phyloP scores from a whole-genome alignment of 1,140 invertebrate genomes.

The Cepaea nemoralis region DNA sequence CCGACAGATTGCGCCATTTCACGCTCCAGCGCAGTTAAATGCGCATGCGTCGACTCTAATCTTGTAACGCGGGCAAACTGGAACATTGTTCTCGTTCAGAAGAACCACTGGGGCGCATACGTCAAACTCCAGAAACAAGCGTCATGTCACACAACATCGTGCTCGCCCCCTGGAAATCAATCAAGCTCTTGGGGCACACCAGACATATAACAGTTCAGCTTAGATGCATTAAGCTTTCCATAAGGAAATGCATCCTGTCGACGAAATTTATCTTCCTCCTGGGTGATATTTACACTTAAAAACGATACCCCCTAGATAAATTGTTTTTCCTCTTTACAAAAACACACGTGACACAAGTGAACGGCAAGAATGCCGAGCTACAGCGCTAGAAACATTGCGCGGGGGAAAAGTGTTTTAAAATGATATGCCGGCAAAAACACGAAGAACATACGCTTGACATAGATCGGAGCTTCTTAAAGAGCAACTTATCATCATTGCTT shows the following conservation, averaged over 20 bases:
- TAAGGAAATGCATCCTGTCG: neutral
- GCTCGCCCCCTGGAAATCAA: neutral
- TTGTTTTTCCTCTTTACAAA: neutral
- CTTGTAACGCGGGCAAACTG: neutral
- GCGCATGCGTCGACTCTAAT: constrained; percentile 29
- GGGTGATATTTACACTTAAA: constrained; percentile 13
- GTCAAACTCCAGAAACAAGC: neutral
- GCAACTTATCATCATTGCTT: neutral
- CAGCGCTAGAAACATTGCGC: neutral
- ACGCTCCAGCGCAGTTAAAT: constrained; percentile 35
- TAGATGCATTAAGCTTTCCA: constrained; percentile 2
- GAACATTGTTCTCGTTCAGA: neutral
- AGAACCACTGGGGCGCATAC: constrained; percentile 6
- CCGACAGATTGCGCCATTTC: constrained; percentile 34
- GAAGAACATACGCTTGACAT: neutral
- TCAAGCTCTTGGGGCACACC: neutral
- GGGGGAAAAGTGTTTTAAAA: neutral
- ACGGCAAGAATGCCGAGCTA: neutral
- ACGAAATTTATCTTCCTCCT: neutral
- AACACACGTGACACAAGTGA: neutral
- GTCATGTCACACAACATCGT: constrained; percentile 6
- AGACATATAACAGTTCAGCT: constrained; percentile 1
- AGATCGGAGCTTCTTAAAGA: neutral
- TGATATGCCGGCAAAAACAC: neutral
- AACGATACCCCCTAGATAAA: constrained; percentile 1